Percentiles rank a stretch among this genome's conserved stretches.
Evolutionary conservation across 2,113 vertebrate genomes (phyloP).

Genomic region (Nothoprocta perdicaria): DNA sequence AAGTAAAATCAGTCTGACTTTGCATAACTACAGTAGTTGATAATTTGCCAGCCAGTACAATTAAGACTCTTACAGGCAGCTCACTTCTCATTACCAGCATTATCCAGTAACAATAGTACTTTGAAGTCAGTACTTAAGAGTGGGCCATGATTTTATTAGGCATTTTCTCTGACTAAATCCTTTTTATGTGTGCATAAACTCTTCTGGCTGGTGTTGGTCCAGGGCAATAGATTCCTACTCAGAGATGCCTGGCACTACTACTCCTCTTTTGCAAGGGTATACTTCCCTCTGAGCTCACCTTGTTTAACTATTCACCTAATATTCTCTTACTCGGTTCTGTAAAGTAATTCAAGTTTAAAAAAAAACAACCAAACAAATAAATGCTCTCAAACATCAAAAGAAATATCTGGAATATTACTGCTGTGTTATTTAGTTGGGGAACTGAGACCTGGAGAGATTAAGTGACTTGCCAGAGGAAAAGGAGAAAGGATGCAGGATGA

Average conservation of each 20-base stretch:
- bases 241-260: neutral
- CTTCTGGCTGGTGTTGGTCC: neutral
- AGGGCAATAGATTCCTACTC: neutral
- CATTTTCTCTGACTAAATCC: neutral
- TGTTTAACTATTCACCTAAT: neutral
- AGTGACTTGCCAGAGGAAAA: slow-evolving; percentile 45
- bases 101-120: neutral
- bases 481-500: neutral
- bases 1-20: neutral
- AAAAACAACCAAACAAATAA: neutral
- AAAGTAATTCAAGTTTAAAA: neutral
- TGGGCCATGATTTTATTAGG: neutral
- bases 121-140: neutral
- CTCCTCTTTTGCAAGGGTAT: neutral
- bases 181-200: neutral
- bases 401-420: slow-evolving; percentile 14
- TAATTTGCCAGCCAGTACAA: neutral
- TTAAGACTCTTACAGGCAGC: neutral
- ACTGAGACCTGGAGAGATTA: neutral
- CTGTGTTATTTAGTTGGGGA: slow-evolving; percentile 2
- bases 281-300: neutral
- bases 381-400: neutral
- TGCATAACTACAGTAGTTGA: neutral
- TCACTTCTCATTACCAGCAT: neutral
- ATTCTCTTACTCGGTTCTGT: neutral